Conservation (phyloP, 2,113 vertebrate species). For the Agelaius phoeniceus region DNA sequence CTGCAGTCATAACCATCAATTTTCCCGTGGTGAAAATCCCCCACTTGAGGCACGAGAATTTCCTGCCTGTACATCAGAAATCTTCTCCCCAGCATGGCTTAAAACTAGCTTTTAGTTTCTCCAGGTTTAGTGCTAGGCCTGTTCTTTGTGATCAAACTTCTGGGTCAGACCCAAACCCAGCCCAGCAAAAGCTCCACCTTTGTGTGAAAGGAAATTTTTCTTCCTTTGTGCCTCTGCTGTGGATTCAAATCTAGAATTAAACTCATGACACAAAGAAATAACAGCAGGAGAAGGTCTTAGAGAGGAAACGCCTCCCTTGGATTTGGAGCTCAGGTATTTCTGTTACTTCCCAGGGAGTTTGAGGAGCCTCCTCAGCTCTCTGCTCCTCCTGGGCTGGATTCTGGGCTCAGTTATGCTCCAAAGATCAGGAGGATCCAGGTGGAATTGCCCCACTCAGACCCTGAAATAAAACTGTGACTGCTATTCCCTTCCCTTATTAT, state of each 20-base stretch:
- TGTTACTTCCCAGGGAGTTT: fast-evolving
- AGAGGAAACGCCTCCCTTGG: neutral
- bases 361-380: neutral
- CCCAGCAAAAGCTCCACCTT: neutral
- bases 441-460: neutral
- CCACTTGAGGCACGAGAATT: neutral
- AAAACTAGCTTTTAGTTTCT: fast-evolving
- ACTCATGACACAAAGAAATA: neutral
- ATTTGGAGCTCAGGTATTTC: neutral
- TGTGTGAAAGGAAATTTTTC: fast-evolving
- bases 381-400: neutral
- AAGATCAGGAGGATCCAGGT: neutral
- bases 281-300: fast-evolving
- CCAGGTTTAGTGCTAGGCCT: neutral
- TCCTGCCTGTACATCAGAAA: neutral
- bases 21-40: neutral
- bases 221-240: neutral
- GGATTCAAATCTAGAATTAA: neutral
- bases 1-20: fast-evolving
- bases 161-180: neutral
- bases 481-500: neutral
- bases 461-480: neutral
- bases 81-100: neutral
- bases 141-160: fast-evolving
- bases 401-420: neutral